Evolutionary conservation across 2,888 invertebrate genomes (phyloP).

Genomic region (Colletes collaris): DNA sequence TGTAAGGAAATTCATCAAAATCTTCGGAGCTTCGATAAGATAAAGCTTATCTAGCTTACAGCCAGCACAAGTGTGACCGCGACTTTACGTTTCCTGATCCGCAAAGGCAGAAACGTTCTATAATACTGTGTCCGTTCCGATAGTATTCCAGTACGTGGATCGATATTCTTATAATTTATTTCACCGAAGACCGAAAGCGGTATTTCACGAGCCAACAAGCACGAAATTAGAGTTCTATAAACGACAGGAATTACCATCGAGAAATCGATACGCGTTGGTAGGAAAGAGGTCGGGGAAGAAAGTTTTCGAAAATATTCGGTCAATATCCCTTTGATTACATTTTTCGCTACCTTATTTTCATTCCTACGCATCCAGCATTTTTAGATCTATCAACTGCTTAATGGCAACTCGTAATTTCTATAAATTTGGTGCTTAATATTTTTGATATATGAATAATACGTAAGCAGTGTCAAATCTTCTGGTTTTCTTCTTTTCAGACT

Average conservation of each 20-base stretch:
- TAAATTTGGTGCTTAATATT: too few species aligned
- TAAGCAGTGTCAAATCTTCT: too few species aligned
- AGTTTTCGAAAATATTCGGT: not conserved
- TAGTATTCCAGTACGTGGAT: not conserved
- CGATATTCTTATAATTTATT: slow-evolving; percentile 38
- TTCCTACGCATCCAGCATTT: too few species aligned
- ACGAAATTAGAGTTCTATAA: slow-evolving; percentile 6
- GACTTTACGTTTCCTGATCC: slow-evolving; percentile 41
- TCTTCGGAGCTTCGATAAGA: slow-evolving; percentile 64
- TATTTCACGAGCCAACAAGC: slow-evolving; percentile 22
- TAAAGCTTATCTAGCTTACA: slow-evolving; percentile 63
- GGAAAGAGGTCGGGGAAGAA: not conserved
- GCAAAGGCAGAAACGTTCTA: slow-evolving; percentile 7
- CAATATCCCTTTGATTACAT: not conserved
- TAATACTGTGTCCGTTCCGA: slow-evolving; percentile 6
- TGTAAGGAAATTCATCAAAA: slow-evolving; percentile 12
- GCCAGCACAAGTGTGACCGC: slow-evolving; percentile 37
- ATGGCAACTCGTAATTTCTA: too few species aligned
- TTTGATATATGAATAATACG: too few species aligned
- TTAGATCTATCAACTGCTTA: too few species aligned
- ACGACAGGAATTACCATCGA: not conserved
- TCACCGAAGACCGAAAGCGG: slow-evolving; percentile 13
- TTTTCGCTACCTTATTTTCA: too few species aligned
- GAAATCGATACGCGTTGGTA: not conserved
- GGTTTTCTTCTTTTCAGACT: too few species aligned